phyloP scores from a whole-genome alignment of 2,113 vertebrate species.

The Callospermophilus lateralis region DNA sequence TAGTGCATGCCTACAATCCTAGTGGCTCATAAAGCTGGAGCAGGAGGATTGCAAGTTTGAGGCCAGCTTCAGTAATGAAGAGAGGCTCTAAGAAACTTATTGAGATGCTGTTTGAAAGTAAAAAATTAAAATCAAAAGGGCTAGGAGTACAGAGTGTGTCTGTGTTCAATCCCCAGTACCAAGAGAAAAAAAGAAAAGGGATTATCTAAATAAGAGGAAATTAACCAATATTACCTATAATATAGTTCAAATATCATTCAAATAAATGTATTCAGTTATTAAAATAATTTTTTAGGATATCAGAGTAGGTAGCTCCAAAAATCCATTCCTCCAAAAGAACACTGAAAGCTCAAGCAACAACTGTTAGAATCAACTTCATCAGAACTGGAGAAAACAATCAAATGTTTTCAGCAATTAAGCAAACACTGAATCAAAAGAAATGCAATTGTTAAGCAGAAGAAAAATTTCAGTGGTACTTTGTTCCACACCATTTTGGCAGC shows the following conservation, averaged over 20 bases:
- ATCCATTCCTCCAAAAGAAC: background rate
- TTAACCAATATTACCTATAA: background rate
- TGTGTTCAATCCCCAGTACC: too few relatives aligned
- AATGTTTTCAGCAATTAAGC: background rate
- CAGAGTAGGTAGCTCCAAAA: background rate
- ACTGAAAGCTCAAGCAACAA: slow-evolving; percentile 19
- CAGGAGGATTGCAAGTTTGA: too few relatives aligned
- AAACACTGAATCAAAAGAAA: background rate
- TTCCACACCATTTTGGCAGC: fast-evolving
- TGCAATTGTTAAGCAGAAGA: background rate
- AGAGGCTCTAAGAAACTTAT: too few relatives aligned
- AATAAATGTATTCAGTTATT: background rate
- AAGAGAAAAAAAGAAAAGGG: too few relatives aligned
- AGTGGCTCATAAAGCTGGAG: too few relatives aligned
- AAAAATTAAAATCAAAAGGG: too few relatives aligned
- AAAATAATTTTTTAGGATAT: background rate
- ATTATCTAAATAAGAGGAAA: background rate
- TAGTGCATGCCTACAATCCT: too few relatives aligned
- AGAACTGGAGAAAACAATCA: background rate
- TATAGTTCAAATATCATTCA: background rate
- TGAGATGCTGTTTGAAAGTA: too few relatives aligned
- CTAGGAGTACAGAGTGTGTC: too few relatives aligned
- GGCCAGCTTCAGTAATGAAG: too few relatives aligned
- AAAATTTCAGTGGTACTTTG: background rate
- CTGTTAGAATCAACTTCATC: background rate